Evolutionary conservation across 2,888 invertebrate genomes (phyloP), one percentile per base, ranked within the genome.

Genomic region (Latrodectus hesperus): DNA sequence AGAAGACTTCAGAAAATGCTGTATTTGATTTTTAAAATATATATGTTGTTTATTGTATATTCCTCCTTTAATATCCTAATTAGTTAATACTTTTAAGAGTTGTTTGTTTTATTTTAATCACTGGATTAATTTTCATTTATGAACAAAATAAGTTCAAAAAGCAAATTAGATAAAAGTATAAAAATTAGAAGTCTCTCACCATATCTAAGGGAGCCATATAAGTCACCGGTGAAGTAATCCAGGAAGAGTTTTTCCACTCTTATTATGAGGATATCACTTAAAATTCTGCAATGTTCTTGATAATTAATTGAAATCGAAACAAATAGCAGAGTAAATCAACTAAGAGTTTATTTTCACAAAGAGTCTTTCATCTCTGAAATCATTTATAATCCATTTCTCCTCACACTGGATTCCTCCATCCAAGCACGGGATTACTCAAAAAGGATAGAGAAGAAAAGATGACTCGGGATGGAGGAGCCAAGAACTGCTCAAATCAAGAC

Each of bases 171-270:
- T 11, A 73, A 16, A 72, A n/a, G 11, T 10, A 52, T 16, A 52
- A 17, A 73, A 52, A 52, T 52, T 52, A 73, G 16, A 73, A 55
- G 4, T 14, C n/a, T 60, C 86, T 87, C 60, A 87, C 86, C 86
- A 87, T 87, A 81, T 87, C 86, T 87, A 87, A 73, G 14, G 86
- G 86, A 87, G 86, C 86, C 86, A 87, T 87, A 68, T 81, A 86
- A 83, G 38, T 77, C 72, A 71, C 75, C 52, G 22, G 49, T 72
- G 72, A 67, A 75, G 38, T 49, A 67, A 52, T 84, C 84, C 84
- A 26, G 38, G 68, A 68, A 51, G 22, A 68, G 49, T 49, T 76
- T 64, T 51, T 22, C 26, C 67, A 16, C 67, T 12, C 67, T 26
- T 6, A 26, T 55, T 12, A 17, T n/a, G 9, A 10, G 38, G 51